Evolutionary conservation across 2,797 vertebrate species (phyloP), one percentile per base, ranked within the genome.

Genomic region (Coccyzus lansbergi): DNA sequence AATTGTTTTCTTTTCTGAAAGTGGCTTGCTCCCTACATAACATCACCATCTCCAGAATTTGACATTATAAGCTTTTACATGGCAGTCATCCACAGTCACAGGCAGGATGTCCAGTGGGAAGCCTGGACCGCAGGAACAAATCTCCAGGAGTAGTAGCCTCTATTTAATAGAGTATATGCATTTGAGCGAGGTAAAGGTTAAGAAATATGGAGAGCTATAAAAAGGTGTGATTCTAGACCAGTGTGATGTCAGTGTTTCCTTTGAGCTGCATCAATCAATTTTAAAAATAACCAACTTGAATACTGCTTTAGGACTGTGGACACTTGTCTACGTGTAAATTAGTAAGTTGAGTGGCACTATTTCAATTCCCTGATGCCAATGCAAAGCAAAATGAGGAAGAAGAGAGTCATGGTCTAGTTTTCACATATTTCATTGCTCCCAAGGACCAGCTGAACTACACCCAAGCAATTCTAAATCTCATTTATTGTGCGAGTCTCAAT

Each of bases 321-420:
- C 58, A 49, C 29, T 4, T 10, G 20, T 10, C 2, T 1, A 1
- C 4, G 12, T 12, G 7, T 33, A 5, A 36, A 28, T 14, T 1
- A 63, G 15, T 5, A 10, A 28, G 34, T 36, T 53, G 60, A 14
- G 49, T 2, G 14, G 29, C 40, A 8, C 19, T 12, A 1, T 2
- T 36, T 28, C 36, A 3, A 2, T 21, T 26, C 51, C 31, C 38
- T 51, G 28, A 6, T 28, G 53, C 26, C 46, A 26, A 9, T 7
- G 48, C n/a, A 62, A 21, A 79, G 48, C 40, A 46, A 58, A 80
- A 77, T 1, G 6, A 52, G 65, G 15, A 44, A 75, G 36, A 8
- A 6, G 10, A 12, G 20, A 80, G 7, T 36, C 48, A 68, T 7
- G 34, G 42, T 60, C 33, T 31, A 5, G 17, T 59, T 79, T 69